phyloP scores from a whole-genome alignment of 2,797 vertebrate genomes.

The Neoniphon sammara region DNA sequence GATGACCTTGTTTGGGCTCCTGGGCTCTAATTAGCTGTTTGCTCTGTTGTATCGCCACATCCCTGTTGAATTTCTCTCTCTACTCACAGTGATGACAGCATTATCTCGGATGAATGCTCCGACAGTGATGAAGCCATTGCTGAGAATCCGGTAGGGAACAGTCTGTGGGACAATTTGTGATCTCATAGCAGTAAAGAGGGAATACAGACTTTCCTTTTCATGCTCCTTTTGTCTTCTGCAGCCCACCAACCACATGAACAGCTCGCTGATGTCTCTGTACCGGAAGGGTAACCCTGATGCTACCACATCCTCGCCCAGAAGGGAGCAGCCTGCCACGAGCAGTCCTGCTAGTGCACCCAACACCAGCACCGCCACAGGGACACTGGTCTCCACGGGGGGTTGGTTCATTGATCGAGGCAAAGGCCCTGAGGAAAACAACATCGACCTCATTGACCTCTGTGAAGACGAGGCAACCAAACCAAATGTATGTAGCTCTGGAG shows the following conservation, averaged over 20 bases:
- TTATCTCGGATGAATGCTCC: constrained; percentile 79
- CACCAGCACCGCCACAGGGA: constrained; percentile 22
- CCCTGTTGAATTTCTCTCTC: constrained; percentile 3
- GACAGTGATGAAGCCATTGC: constrained; percentile 82
- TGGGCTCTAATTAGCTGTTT: not conserved
- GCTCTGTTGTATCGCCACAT: not conserved
- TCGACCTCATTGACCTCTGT: constrained; percentile 85
- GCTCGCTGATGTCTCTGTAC: constrained; percentile 91
- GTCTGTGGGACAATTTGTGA: not conserved
- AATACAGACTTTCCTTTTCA: not conserved
- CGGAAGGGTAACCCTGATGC: constrained; percentile 83
- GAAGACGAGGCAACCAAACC: constrained; percentile 76
- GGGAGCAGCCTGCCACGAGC: constrained; percentile 56
- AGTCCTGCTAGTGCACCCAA: constrained; percentile 12
- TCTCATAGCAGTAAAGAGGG: not conserved
- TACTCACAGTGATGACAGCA: constrained; percentile 78
- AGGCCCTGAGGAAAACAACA: constrained; percentile 60
- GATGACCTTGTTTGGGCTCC: too few relatives aligned
- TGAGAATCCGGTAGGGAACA: constrained; percentile 83
- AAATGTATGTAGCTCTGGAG: constrained; percentile 38
- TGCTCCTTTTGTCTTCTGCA: constrained; percentile 63
- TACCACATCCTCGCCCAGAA: constrained; percentile 53
- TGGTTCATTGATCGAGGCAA: constrained; percentile 90
- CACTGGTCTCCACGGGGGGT: constrained; percentile 77
- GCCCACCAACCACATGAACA: constrained; percentile 92